phyloP scores from a whole-genome alignment of 2,113 vertebrate genomes.

The Tinamus guttatus region DNA sequence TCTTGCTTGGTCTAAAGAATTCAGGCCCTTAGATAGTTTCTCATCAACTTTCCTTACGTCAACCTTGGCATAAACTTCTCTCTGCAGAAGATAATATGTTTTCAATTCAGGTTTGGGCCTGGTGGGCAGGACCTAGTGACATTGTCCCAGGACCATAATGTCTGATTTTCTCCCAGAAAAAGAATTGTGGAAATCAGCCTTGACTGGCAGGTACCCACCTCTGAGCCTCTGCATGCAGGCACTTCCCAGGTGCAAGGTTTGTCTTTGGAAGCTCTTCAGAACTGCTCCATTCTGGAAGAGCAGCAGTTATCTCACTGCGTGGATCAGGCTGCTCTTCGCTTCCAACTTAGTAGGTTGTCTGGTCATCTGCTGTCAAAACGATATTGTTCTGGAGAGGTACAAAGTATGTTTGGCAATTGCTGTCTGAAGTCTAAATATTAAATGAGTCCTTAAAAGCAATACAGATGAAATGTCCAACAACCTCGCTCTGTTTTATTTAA shows the following conservation, averaged over 20 bases:
- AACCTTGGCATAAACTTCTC: not conserved
- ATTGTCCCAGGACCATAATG: not conserved
- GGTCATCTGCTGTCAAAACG: not conserved
- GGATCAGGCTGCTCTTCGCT: not conserved
- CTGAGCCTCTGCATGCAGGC: fast-evolving
- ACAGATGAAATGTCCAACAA: not conserved
- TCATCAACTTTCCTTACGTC: not conserved
- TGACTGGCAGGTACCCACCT: not conserved
- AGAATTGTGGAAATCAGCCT: not conserved
- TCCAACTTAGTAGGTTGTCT: not conserved
- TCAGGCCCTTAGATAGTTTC: not conserved
- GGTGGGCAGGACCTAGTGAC: not conserved
- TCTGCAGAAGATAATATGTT: not conserved
- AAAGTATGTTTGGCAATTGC: not conserved
- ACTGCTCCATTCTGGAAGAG: not conserved
- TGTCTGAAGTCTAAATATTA: not conserved
- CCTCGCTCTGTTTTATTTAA: slow-evolving; percentile 15
- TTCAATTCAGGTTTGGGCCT: not conserved
- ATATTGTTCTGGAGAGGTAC: not conserved
- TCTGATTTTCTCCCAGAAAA: not conserved
- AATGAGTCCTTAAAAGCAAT: not conserved
- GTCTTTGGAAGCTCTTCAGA: not conserved
- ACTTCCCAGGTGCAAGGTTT: not conserved
- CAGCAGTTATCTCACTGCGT: not conserved
- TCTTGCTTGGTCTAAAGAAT: fast-evolving